Conservation (phyloP, 2,797 vertebrate species). For the Podarcis siculus region DNA sequence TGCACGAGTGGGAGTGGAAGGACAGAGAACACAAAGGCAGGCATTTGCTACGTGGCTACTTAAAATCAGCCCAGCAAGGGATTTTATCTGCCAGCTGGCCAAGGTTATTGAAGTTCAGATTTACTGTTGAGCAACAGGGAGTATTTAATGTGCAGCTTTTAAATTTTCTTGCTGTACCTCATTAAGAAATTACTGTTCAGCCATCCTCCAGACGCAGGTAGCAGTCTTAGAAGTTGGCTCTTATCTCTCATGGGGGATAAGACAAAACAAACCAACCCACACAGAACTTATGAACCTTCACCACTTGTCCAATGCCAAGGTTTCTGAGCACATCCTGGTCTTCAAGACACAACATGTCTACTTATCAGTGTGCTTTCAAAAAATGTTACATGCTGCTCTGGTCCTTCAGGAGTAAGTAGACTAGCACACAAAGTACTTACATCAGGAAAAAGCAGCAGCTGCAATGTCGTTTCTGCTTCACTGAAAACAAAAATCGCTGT, state of each 20-base stretch:
- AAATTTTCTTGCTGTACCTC: neutral
- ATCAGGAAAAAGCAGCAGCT: neutral
- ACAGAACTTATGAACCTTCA: neutral
- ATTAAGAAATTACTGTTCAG: neutral
- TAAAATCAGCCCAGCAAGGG: neutral
- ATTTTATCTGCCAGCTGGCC: neutral
- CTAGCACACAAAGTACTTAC: neutral
- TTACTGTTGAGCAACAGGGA: neutral
- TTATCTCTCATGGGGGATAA: too few species aligned
- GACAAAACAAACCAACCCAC: too few species aligned
- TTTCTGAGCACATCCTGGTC: neutral
- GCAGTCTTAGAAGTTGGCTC: neutral
- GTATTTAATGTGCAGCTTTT: neutral
- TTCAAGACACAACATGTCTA: neutral
- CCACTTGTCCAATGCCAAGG: neutral
- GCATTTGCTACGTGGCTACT: neutral
- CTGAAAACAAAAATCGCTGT: neutral
- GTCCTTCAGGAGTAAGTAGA: neutral
- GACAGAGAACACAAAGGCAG: neutral
- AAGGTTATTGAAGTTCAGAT: neutral
- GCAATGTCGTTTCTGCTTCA: neutral
- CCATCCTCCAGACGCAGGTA: neutral
- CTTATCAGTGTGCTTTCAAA: slow-evolving; percentile 13
- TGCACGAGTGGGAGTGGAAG: neutral
- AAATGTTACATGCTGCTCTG: neutral